Evolutionary conservation across 2,797 vertebrate species (phyloP).

Genomic region (Rhynchonycteris naso): DNA sequence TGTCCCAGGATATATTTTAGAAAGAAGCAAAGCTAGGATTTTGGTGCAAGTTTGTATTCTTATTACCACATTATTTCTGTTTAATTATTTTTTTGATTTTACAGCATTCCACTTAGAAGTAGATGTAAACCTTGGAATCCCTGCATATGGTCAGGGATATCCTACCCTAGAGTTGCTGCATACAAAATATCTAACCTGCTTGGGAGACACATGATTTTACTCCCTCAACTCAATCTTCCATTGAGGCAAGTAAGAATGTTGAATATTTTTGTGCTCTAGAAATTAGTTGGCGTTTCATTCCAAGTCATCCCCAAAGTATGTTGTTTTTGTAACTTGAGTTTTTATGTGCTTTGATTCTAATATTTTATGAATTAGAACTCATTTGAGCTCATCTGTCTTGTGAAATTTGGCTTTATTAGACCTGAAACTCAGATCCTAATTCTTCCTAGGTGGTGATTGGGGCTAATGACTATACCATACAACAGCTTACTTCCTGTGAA

Average conservation of each 20-base stretch:
- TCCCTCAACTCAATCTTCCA: neutral
- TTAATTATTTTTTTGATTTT: neutral
- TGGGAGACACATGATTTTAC: neutral
- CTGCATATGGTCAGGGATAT: neutral
- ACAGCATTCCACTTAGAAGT: neutral
- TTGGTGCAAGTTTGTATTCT: neutral
- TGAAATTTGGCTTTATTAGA: neutral
- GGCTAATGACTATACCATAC: neutral
- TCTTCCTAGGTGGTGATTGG: neutral
- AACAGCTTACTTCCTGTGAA: neutral
- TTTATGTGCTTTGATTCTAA: slow-evolving; percentile 1
- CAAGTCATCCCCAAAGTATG: neutral
- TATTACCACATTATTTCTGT: neutral
- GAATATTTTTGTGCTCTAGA: neutral
- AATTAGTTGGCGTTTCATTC: slow-evolving; percentile 44
- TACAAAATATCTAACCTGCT: neutral
- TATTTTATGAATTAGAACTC: neutral
- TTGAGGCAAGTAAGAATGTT: neutral
- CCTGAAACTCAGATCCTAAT: neutral
- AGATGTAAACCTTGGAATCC: neutral
- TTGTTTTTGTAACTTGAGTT: neutral
- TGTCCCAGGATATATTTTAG: neutral
- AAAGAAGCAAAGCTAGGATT: slow-evolving; percentile 31
- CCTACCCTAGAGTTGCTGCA: neutral
- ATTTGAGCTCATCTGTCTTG: neutral